A percentile compares a stretch with the other conserved stretches of the same genome.
Evolutionary conservation across 2,797 vertebrate genomes (phyloP).

Genomic region (Trachurus trachurus): DNA sequence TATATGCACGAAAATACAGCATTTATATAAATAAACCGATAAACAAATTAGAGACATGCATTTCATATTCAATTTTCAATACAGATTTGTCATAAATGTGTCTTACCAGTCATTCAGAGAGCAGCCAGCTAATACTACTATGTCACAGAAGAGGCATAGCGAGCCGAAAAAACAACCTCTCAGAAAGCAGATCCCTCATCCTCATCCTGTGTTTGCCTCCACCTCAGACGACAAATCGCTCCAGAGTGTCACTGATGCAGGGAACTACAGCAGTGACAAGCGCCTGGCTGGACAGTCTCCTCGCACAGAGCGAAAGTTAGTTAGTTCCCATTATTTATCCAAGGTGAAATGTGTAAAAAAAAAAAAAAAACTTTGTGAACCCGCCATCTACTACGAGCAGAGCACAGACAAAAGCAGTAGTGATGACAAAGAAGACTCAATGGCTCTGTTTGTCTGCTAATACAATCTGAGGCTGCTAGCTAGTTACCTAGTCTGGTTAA

Average conservation of each 20-base stretch:
- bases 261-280: slow-evolving; percentile 4
- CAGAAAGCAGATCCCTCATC: slow-evolving; percentile 44
- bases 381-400: slow-evolving; percentile 3
- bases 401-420: slow-evolving; percentile 19
- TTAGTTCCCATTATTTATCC: background rate
- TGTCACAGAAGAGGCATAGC: slow-evolving; percentile 19
- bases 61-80: background rate
- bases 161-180: slow-evolving; percentile 38
- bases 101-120: slow-evolving; percentile 67
- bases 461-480: slow-evolving; percentile 68
- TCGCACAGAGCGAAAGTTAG: background rate
- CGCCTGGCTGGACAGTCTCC: slow-evolving; percentile 21
- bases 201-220: slow-evolving; percentile 33
- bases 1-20: background rate
- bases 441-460: slow-evolving; percentile 75
- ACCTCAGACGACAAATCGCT: slow-evolving; percentile 44
- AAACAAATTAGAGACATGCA: slow-evolving; percentile 2
- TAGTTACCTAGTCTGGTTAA: slow-evolving; percentile 88
- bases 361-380: slow-evolving; percentile 22
- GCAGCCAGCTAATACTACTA: slow-evolving; percentile 7
- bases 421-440: slow-evolving; percentile 43
- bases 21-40: background rate
- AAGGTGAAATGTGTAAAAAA: background rate
- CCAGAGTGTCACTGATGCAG: slow-evolving; percentile 44
- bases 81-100: slow-evolving; percentile 13